A percentile compares a stretch with the other conserved stretches of the same genome.
Conservation (phyloP, 53 echinoderm and acorn worm genomes). For the Mesocentrotus franciscanus region DNA sequence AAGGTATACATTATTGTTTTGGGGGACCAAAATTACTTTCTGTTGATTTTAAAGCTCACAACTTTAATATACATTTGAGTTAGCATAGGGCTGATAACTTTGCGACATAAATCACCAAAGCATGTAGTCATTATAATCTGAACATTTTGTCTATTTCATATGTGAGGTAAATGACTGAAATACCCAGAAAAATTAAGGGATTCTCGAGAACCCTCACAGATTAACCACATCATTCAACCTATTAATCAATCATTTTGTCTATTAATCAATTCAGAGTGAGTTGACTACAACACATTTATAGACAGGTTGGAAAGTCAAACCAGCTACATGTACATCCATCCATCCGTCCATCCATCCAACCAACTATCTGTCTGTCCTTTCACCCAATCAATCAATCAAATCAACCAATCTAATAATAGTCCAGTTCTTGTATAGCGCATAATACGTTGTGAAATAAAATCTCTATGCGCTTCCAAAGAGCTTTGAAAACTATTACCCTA, state of each 20-base stretch:
- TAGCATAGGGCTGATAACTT: background rate
- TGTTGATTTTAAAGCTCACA: background rate
- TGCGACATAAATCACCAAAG: background rate
- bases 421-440: too few species aligned
- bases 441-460: too few species aligned
- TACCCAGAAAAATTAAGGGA: background rate
- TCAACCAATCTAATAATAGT: background rate
- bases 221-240: background rate
- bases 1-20: background rate
- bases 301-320: too few species aligned
- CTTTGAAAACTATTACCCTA: too few species aligned
- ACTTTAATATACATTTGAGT: background rate
- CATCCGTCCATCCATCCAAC: background rate
- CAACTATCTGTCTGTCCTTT: background rate
- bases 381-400: background rate
- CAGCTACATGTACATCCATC: too few species aligned
- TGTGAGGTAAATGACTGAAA: background rate
- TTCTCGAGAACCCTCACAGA: background rate
- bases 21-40: background rate
- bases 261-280: too few species aligned
- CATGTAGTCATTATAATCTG: background rate
- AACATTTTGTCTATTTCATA: background rate
- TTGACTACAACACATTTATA: too few species aligned
- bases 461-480: too few species aligned
- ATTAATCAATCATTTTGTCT: background rate